These are phyloP conservation scores for Rhinolophus ferrumequinum DNA, from an alignment of 2,113 vertebrate genomes.

Conservation along the genomic window DNA sequence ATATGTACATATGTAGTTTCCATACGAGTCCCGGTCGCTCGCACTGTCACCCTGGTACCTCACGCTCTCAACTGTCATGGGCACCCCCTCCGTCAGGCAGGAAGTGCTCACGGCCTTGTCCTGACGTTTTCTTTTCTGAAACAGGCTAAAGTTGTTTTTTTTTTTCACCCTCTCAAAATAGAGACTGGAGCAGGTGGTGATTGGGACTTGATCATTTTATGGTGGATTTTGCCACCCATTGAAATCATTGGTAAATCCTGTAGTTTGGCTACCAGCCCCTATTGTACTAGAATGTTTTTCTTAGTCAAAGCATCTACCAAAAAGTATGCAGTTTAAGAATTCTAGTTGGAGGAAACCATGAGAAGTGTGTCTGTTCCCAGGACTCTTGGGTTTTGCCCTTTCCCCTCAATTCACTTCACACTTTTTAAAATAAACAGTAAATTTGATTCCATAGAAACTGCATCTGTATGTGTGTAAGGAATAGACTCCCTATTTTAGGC, in stretches of 20 bases:
- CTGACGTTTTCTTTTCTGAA: neutral
- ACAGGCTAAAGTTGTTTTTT: neutral
- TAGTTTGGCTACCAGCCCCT: neutral
- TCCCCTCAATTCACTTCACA: slow-evolving; percentile 40
- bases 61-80: neutral
- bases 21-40: neutral
- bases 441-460: slow-evolving; percentile 54
- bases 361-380: slow-evolving; percentile 51
- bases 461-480: slow-evolving; percentile 27
- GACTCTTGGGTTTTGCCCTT: slow-evolving; percentile 64
- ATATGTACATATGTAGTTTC: neutral
- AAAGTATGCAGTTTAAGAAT: slow-evolving; percentile 28
- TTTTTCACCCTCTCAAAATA: neutral
- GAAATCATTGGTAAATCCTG: neutral
- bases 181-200: neutral
- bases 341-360: neutral
- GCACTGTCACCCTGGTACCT: neutral
- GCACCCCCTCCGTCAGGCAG: neutral
- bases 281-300: slow-evolving; percentile 30
- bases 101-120: neutral
- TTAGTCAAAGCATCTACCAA: slow-evolving; percentile 10
- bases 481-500: slow-evolving; percentile 28
- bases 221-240: neutral
- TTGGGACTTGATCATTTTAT: slow-evolving; percentile 11
- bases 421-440: slow-evolving; percentile 67